These are phyloP conservation scores for Pantherophis vulpinus DNA, from an alignment of 2,797 vertebrate genomes.

Conservation along the genomic window DNA sequence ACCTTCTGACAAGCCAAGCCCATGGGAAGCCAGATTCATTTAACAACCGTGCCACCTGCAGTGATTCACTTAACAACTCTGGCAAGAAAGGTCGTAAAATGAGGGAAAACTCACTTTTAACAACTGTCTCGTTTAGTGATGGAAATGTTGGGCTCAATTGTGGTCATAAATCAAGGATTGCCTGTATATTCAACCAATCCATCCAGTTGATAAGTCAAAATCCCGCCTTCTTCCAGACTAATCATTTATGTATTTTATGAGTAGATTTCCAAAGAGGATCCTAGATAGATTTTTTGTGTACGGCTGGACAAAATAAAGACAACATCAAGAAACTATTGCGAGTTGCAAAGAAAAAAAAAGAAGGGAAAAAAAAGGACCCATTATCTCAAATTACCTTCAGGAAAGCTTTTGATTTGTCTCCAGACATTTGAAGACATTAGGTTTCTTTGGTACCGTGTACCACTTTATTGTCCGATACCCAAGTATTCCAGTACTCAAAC, in stretches of 20 bases:
- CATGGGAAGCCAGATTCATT: not conserved
- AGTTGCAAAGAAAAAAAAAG: constrained; percentile 42
- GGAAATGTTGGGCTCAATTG: not conserved
- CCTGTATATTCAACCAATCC: not conserved
- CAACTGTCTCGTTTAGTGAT: not conserved
- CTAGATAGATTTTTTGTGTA: not conserved
- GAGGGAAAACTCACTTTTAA: not conserved
- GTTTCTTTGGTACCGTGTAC: constrained; percentile 98
- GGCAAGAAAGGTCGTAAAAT: not conserved
- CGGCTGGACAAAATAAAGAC: not conserved
- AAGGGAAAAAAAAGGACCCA: not conserved
- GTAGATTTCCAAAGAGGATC: not conserved
- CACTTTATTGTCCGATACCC: constrained; percentile 86
- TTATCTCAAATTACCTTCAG: not conserved
- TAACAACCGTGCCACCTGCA: accelerated
- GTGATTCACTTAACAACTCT: not conserved
- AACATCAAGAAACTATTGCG: not conserved
- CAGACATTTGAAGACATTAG: constrained; percentile 56
- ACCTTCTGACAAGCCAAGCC: too few relatives aligned
- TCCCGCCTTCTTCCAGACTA: not conserved
- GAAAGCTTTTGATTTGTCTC: constrained; percentile 39
- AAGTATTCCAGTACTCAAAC: constrained; percentile 94
- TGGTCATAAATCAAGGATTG: not conserved
- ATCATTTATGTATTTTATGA: not conserved
- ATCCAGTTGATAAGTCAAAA: not conserved